phyloP scores from a whole-genome alignment of 2,113 vertebrate genomes.

The Dicerorhinus sumatrensis region DNA sequence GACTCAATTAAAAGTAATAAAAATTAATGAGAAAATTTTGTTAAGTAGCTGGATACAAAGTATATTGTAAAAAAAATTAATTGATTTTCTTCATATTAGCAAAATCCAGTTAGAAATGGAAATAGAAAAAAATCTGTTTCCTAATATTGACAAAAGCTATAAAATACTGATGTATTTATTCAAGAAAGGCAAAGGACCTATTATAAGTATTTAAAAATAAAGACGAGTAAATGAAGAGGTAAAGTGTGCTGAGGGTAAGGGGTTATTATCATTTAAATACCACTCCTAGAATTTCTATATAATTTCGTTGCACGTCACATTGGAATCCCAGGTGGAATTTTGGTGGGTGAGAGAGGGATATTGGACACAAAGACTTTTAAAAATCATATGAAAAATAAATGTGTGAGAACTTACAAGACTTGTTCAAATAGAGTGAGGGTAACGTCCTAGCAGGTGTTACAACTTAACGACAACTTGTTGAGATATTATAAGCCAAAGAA shows the following conservation, averaged over 20 bases:
- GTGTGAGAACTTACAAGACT: neutral
- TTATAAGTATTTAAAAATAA: neutral
- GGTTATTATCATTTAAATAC: neutral
- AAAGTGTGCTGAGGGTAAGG: neutral
- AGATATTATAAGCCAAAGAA: neutral
- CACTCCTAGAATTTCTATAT: neutral
- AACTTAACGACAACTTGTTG: neutral
- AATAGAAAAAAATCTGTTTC: neutral
- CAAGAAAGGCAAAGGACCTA: neutral
- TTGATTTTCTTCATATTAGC: neutral
- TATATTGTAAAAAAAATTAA: neutral
- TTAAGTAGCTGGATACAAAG: neutral
- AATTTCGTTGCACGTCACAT: neutral
- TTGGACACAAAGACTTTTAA: neutral
- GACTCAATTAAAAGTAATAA: neutral
- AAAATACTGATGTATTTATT: neutral
- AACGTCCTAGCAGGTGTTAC: accelerated
- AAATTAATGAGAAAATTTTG: constrained; percentile 35
- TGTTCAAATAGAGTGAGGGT: neutral
- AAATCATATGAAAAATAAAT: neutral
- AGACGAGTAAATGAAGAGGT: neutral
- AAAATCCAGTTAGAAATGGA: neutral
- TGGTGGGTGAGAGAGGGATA: neutral
- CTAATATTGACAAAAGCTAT: neutral
- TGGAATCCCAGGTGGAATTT: neutral